These are phyloP conservation scores for Helarctos malayanus DNA, from an alignment of 2,797 vertebrate genomes.

Conservation along the genomic window DNA sequence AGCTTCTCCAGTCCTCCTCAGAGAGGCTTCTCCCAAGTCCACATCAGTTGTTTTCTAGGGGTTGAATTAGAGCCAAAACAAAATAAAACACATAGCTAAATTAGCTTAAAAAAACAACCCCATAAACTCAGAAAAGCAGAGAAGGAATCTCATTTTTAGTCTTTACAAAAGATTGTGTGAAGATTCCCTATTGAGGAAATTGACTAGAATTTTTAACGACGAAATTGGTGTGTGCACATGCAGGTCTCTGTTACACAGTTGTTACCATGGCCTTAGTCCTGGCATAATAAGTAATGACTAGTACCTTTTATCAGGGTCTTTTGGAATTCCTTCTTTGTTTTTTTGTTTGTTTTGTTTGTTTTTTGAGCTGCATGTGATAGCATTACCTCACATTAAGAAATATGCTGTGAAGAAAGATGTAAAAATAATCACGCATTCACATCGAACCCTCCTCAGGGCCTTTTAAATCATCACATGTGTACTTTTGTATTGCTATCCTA, in stretches of 20 bases:
- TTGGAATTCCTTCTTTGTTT: not conserved
- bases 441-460: not conserved
- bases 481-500: not conserved
- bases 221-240: not conserved
- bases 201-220: not conserved
- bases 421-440: not conserved
- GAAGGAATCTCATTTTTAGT: not conserved
- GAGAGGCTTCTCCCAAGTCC: not conserved
- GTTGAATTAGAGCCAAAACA: not conserved
- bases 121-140: not conserved
- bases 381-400: not conserved
- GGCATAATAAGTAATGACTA: not conserved
- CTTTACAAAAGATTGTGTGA: not conserved
- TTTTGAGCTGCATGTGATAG: not conserved
- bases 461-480: not conserved
- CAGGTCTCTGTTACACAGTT: not conserved
- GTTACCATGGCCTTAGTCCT: not conserved
- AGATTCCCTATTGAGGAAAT: not conserved
- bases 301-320: not conserved
- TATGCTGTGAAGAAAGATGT: not conserved
- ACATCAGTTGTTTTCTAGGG: not conserved
- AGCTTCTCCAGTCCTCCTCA: not conserved
- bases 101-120: not conserved
- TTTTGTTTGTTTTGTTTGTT: not conserved
- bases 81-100: not conserved